A percentile compares a stretch with the other conserved stretches of the same genome.
Conservation (phyloP, 2,797 vertebrate genomes). For the Chaetodon trifasciatus region DNA sequence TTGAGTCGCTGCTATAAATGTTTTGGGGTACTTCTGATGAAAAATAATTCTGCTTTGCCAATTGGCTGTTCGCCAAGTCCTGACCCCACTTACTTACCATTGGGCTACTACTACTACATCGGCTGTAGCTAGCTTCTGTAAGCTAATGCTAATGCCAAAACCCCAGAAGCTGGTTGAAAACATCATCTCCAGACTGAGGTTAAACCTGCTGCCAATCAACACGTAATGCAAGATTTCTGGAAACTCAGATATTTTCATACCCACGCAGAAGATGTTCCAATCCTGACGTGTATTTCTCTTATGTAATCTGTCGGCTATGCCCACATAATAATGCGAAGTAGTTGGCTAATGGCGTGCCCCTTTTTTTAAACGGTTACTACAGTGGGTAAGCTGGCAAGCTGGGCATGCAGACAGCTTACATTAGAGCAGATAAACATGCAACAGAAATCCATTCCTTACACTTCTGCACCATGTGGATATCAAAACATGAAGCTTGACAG, state of each 20-base stretch:
- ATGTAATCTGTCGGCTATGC: not conserved
- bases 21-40: not conserved
- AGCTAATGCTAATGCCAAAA: not conserved
- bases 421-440: not conserved
- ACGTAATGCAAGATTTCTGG: too few species aligned
- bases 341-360: not conserved
- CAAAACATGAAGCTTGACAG: not conserved
- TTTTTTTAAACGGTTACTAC: not conserved
- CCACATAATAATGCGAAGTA: not conserved
- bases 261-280: not conserved
- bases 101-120: not conserved
- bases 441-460: not conserved
- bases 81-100: too few species aligned
- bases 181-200: not conserved
- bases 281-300: not conserved
- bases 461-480: not conserved
- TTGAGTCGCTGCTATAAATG: not conserved
- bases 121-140: not conserved
- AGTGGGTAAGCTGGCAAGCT: not conserved
- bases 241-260: not conserved
- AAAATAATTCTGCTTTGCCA: not conserved
- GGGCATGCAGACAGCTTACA: not conserved
- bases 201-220: too few species aligned
- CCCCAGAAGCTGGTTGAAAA: not conserved
- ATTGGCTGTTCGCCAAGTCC: not conserved